A percentile compares a stretch with the other conserved stretches of the same genome.
Conservation (phyloP, 2,113 vertebrate genomes). For the Petaurus breviceps region DNA sequence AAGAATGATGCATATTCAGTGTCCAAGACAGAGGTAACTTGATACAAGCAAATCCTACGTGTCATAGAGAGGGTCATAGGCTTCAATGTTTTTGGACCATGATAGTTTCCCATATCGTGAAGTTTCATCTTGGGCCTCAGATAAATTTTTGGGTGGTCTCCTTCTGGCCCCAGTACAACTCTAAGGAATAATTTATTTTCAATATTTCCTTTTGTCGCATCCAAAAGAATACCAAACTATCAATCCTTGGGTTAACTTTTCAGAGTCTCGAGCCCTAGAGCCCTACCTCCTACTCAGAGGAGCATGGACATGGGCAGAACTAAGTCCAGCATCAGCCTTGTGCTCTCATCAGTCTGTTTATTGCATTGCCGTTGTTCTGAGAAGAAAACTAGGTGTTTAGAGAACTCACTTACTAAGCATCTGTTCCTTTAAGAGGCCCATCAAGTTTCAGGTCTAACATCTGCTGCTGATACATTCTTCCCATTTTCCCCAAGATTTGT, state of each 20-base stretch:
- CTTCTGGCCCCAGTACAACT: slow-evolving; percentile 29
- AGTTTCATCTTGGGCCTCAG: slow-evolving; percentile 4
- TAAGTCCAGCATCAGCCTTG: not conserved
- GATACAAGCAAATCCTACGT: not conserved
- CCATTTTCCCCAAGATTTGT: slow-evolving; percentile 39
- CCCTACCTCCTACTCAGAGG: not conserved
- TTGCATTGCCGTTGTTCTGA: fast-evolving
- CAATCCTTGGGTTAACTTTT: not conserved
- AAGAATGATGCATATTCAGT: not conserved
- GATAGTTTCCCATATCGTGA: slow-evolving; percentile 11
- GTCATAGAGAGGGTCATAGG: not conserved
- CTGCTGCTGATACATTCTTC: slow-evolving; percentile 40
- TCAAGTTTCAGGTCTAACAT: slow-evolving; percentile 16
- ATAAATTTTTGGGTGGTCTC: not conserved
- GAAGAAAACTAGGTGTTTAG: not conserved
- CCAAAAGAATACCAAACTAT: not conserved
- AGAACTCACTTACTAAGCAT: not conserved
- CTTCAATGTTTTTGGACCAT: not conserved
- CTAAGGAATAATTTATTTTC: slow-evolving; percentile 24
- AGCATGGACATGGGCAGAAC: not conserved
- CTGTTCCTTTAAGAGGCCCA: not conserved
- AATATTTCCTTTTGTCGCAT: slow-evolving; percentile 11
- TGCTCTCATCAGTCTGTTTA: slow-evolving; percentile 1
- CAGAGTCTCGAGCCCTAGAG: not conserved
- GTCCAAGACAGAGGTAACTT: not conserved